Evolutionary conservation across 2,797 vertebrate genomes (phyloP), one percentile per base, ranked within the genome.

Genomic region (Hypotaenidia okinawae): DNA sequence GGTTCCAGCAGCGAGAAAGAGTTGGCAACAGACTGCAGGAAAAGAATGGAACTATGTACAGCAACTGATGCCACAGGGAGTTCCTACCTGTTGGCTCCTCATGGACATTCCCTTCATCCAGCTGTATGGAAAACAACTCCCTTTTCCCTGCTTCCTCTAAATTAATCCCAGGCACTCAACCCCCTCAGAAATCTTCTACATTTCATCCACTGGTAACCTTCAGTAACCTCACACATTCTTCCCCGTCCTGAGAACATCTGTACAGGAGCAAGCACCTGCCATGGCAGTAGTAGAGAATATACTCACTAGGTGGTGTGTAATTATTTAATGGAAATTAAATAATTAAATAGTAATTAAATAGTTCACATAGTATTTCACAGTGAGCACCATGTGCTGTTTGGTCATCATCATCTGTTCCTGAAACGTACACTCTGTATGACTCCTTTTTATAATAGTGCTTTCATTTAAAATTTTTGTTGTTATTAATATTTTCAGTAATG

Each of bases 281-380:
- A 59, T 59, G 63, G 18, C 28, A 57, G 15, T 45, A 22, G 35
- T 13, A 63, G 57, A 58, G 21, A 70, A 67, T 9, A 5, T 7
- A 49, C 11, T 85, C 32, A 25, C 39, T 19, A 62, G 9, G 5
- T 43, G 10, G 43, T 33, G 13, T 15, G 5, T 28, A 43, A 45
- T 86, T 95, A 45, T 86, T 95, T 88, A 28, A 30, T 45, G 43
- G 39, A 88, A 75, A 78, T 54, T 22, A 72, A 9, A 45, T 83
- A 81, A 45, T 81, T 61, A 69, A 73, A 54, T 72, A 9, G 39
- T 83, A 81, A 51, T 84, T 61, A 73, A 73, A 51, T 66, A 28
- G 32, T 33, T 91, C 30, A 22, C 16, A 12, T 7, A 30, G 10
- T 54, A 51, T 90, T 84, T 88, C 61, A 28, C 6, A 13, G 28